Evolutionary conservation across 53 echinoderm and acorn worm genomes (phyloP).

Genomic region (Astropecten irregularis): DNA sequence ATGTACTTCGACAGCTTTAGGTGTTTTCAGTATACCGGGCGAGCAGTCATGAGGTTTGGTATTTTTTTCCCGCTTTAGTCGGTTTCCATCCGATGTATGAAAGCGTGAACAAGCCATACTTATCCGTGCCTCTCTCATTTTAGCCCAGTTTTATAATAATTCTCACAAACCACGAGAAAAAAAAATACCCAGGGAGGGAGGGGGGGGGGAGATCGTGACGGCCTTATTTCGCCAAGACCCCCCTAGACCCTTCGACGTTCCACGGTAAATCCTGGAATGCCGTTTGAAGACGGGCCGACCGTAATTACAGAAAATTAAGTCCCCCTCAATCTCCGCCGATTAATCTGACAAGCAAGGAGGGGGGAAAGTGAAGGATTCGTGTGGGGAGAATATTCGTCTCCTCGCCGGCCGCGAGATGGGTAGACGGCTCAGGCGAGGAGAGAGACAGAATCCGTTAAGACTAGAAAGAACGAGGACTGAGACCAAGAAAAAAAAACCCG

Average conservation of each 20-base stretch:
- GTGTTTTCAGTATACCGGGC: too few relatives aligned
- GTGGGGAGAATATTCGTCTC: constrained; percentile 45
- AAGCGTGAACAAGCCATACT: too few relatives aligned
- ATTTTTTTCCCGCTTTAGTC: too few relatives aligned
- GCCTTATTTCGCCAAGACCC: constrained; percentile 26
- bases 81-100: too few relatives aligned
- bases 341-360: constrained; percentile 50
- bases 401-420: constrained; percentile 38
- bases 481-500: background rate
- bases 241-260: constrained; percentile 11
- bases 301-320: constrained; percentile 60
- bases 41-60: too few relatives aligned
- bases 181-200: too few relatives aligned
- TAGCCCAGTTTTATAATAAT: too few relatives aligned
- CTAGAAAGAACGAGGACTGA: background rate
- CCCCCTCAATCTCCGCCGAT: constrained; percentile 60
- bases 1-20: too few relatives aligned
- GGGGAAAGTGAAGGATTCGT: too few relatives aligned
- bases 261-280: constrained; percentile 42
- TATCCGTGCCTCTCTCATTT: too few relatives aligned
- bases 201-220: constrained; percentile 54
- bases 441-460: background rate
- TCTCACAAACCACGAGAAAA: too few relatives aligned
- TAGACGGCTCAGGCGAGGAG: background rate
- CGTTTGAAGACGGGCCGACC: constrained; percentile 55